These are phyloP conservation scores for Cotesia congregata DNA, from an alignment of 2,888 invertebrate genomes.

Conservation along the genomic window DNA sequence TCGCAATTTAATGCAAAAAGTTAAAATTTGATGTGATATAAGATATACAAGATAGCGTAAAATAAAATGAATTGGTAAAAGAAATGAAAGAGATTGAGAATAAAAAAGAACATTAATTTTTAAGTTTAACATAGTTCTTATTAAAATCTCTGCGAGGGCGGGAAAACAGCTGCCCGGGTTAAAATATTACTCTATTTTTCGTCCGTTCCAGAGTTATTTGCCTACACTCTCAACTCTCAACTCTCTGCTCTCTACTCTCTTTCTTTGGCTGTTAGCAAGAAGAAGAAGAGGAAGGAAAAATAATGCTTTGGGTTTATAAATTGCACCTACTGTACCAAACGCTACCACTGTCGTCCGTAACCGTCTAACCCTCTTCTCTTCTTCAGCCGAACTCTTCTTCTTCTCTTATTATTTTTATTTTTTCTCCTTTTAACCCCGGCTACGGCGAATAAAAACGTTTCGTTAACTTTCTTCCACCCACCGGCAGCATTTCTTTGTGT, in stretches of 20 bases:
- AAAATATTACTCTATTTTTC: conserved; percentile 63
- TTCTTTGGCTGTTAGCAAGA: conserved; percentile 27
- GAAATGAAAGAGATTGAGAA: conserved; percentile 20
- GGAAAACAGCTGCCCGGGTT: conserved; percentile 52
- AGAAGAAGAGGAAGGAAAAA: conserved; percentile 34
- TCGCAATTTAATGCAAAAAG: neutral
- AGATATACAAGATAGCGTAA: conserved; percentile 15
- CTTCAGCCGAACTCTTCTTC: conserved; percentile 24
- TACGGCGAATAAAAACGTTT: conserved; percentile 1
- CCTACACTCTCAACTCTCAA: conserved; percentile 40
- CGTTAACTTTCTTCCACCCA: conserved; percentile 24
- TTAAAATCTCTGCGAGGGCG: conserved; percentile 57
- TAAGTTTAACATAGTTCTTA: conserved; percentile 61
- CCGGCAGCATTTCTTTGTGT: conserved; percentile 12
- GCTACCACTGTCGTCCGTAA: conserved; percentile 35
- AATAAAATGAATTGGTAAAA: neutral
- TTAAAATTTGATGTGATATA: neutral
- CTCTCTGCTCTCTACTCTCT: neutral
- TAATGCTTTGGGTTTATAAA: conserved; percentile 39
- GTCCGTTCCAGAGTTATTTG: conserved; percentile 58
- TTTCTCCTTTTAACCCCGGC: neutral
- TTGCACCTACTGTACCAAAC: conserved; percentile 36
- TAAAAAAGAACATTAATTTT: conserved; percentile 57
- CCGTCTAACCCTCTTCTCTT: conserved; percentile 38
- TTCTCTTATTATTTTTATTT: conserved; percentile 9